These are phyloP conservation scores for Poeciliopsis turneri DNA, from an alignment of 2,797 vertebrate genomes.

Conservation along the genomic window DNA sequence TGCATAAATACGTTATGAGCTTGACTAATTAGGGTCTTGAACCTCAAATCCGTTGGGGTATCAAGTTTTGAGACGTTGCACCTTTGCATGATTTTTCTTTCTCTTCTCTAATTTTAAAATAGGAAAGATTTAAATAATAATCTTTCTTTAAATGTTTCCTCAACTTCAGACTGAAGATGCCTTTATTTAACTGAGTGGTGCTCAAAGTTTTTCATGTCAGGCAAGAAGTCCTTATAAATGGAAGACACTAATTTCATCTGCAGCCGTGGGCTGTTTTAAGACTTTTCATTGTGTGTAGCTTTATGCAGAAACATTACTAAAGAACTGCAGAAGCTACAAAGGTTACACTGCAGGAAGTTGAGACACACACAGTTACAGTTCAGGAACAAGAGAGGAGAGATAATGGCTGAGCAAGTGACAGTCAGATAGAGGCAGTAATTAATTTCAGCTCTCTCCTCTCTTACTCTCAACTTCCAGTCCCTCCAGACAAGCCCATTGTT, in stretches of 20 bases:
- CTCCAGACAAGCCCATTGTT: constrained; percentile 68
- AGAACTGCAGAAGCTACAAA: constrained; percentile 27
- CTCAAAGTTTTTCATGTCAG: background rate
- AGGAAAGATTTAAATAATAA: background rate
- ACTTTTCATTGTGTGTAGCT: constrained; percentile 5
- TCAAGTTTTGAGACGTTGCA: background rate
- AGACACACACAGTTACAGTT: constrained; percentile 22
- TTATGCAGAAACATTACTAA: constrained; percentile 23
- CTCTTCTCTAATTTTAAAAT: too few relatives aligned
- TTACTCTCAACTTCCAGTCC: constrained; percentile 54
- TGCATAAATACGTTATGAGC: background rate
- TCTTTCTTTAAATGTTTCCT: background rate
- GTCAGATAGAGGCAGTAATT: constrained; percentile 73
- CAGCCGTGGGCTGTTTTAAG: background rate
- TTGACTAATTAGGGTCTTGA: background rate
- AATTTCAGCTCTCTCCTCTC: constrained; percentile 67
- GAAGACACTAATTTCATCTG: background rate
- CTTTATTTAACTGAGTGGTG: background rate
- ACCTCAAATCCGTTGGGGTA: background rate
- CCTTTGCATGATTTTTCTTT: background rate
- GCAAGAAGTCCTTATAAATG: background rate
- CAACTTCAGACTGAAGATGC: background rate
- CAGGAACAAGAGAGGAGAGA: constrained; percentile 45
- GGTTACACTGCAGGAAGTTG: constrained; percentile 31
- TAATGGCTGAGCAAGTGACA: constrained; percentile 65